A percentile compares a stretch with the other conserved stretches of the same genome.
Evolutionary conservation across 2,888 invertebrate genomes (phyloP).

Genomic region (Torymus texanus): DNA sequence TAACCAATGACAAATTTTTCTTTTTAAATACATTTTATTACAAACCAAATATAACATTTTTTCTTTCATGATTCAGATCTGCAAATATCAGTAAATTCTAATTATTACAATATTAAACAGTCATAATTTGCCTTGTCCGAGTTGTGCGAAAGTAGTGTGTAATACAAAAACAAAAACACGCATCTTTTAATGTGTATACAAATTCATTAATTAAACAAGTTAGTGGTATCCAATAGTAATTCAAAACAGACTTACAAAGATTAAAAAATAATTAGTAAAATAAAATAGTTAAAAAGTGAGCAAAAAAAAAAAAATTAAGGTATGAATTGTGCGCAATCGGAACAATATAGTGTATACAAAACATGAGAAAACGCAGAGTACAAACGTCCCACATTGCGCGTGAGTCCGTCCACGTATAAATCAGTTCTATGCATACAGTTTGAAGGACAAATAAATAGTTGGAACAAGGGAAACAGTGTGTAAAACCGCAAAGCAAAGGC

Average conservation of each 20-base stretch:
- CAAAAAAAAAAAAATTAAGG: no score
- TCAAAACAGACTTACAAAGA: slow-evolving; percentile 12
- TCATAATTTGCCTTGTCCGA: slow-evolving; percentile 26
- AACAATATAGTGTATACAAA: no score
- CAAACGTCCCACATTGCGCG: no score
- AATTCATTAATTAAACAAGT: slow-evolving; percentile 14
- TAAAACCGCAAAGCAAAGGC: no score
- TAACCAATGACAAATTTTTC: background rate
- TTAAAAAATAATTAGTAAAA: no score
- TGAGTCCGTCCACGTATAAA: no score
- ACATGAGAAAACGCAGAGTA: no score
- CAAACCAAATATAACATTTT: background rate
- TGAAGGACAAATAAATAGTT: no score
- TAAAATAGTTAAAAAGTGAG: no score
- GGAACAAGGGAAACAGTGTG: no score
- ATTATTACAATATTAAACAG: background rate
- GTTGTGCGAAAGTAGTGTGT: background rate
- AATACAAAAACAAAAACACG: slow-evolving; percentile 3
- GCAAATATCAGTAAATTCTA: background rate
- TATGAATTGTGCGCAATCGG: no score
- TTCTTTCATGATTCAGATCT: background rate
- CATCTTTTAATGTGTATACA: background rate
- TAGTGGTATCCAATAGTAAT: slow-evolving; percentile 11
- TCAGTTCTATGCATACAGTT: no score
- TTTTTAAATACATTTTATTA: background rate